Evolutionary conservation across 1,140 invertebrate genomes (phyloP).

Genomic region (Drosophila guanche): DNA sequence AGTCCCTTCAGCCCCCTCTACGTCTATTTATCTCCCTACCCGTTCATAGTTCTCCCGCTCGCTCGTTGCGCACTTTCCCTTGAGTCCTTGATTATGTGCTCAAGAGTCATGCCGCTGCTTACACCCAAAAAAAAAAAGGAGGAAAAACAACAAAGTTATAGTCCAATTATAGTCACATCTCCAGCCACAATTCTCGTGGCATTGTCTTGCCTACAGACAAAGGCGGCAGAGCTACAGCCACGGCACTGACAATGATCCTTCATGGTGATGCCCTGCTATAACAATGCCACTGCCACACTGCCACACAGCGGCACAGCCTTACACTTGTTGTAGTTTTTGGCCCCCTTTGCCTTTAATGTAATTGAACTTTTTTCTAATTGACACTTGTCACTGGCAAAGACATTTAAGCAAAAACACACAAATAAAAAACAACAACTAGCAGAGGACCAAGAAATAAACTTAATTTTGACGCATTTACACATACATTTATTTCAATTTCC

Average conservation of each 20-base stretch:
- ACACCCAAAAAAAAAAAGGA: too few relatives aligned
- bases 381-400: constrained; percentile 79
- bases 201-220: constrained; percentile 30
- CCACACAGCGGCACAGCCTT: not conserved
- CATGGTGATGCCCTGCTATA: constrained; percentile 34
- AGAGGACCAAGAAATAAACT: constrained; percentile 60
- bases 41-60: too few relatives aligned
- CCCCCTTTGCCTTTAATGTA: constrained; percentile 59
- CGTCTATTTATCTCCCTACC: too few relatives aligned
- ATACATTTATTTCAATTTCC: constrained; percentile 83
- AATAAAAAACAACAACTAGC: not conserved
- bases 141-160: not conserved
- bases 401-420: constrained; percentile 56
- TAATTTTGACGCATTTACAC: constrained; percentile 83
- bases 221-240: constrained; percentile 12
- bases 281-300: constrained; percentile 1
- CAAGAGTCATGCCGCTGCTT: constrained; percentile 15
- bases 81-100: constrained; percentile 10
- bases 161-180: constrained; percentile 17
- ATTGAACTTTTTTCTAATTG: constrained; percentile 82
- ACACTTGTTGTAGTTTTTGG: constrained; percentile 2
- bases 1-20: too few relatives aligned
- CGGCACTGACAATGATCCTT: constrained; percentile 47
- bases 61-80: not conserved
- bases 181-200: not conserved